phyloP scores from a whole-genome alignment of 1,140 invertebrate genomes.

The Drosophila nasuta region DNA sequence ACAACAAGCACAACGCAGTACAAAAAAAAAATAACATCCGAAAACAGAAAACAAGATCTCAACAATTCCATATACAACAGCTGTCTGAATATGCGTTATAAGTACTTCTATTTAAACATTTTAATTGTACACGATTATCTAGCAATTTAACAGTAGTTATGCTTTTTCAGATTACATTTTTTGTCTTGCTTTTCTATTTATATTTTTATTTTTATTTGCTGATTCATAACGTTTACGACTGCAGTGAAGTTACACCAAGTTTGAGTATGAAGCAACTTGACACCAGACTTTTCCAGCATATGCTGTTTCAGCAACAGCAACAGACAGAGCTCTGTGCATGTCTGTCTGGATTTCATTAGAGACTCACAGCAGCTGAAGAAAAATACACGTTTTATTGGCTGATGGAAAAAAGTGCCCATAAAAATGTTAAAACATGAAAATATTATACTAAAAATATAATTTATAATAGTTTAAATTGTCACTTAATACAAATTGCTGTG shows the following conservation, averaged over 20 bases:
- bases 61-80: conserved; percentile 26
- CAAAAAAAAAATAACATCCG: background rate
- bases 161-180: conserved; percentile 1
- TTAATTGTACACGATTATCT: conserved; percentile 53
- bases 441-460: too few species aligned
- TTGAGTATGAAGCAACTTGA: background rate
- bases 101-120: conserved; percentile 38
- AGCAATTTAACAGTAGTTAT: conserved; percentile 41
- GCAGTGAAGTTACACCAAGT: background rate
- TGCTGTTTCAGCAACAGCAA: background rate
- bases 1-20: conserved; percentile 1
- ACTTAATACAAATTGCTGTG: too few species aligned
- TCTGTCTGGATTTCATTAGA: conserved; percentile 11
- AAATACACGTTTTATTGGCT: background rate
- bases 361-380: background rate
- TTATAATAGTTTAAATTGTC: too few species aligned
- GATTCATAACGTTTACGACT: conserved; percentile 2
- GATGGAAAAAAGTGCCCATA: too few species aligned
- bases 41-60: conserved; percentile 17
- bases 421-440: background rate
- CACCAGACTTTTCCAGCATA: background rate
- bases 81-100: conserved; percentile 27
- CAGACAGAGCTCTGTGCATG: background rate
- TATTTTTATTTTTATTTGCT: background rate
- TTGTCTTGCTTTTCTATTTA: background rate